Base-by-base conservation (phyloP, 2,797 vertebrate genomes). In the Malurus splendens region DNA sequence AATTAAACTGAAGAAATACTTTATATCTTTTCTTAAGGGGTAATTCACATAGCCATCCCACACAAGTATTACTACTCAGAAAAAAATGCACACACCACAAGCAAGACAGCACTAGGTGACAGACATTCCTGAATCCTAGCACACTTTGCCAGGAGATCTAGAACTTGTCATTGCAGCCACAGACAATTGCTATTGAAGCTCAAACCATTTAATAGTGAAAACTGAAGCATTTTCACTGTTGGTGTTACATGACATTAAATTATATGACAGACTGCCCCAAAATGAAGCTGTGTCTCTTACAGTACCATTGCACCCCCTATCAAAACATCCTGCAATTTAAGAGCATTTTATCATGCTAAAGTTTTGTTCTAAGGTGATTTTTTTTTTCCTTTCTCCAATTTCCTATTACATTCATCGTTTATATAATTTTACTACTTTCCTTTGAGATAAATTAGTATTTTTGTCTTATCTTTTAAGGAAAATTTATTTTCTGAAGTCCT, bases 201-300 rank as follows among this genome's bases (percentile, higher is more conserved):
- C 57, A 32, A 67, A 60, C 6, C 81, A 23, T 87, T 72, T 32
- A 68, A 83, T 61, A 71, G 76, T 60, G 44, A 79, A 72, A 93
- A 54, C 50, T 33, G 55, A 33, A 67, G 11, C 41, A 51, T 52
- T 86, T 84, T 83, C 33, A 51, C 28, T 42, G 33, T 25, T 83
- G 18, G 47, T 47, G 30, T 42, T 36, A 85, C 15, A 32, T 30
- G 33, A 77, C 41, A 65, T 74, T 47, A 71, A 82, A 54, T 74
- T 70, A 54, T 17, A 52, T 11, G 15, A 65, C 22, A 45, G 55
- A 70, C 42, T 82, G 12, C 33, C 18, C 20, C 81, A 90, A 90
- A 71, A 33, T 7, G 7, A 41, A 36, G 7, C 13, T 17, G 8
- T 22, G 39, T 44, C 39, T 38, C 32, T 14, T n/a, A 38, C 28